Evolutionary conservation across 2,888 invertebrate species (phyloP).

Genomic region (Lepeophtheirus nordmannii): DNA sequence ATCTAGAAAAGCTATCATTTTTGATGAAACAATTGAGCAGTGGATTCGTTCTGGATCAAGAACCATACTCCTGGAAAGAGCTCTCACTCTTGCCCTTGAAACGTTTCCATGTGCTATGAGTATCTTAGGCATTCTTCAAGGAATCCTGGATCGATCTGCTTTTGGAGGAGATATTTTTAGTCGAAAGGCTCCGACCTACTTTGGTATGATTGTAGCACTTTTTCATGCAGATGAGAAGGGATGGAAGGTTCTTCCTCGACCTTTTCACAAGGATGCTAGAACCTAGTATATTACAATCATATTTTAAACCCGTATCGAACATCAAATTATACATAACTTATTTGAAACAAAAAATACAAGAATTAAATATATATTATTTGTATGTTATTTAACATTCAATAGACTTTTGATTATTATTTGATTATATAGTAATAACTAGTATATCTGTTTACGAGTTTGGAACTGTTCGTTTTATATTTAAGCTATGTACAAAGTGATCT

Average conservation of each 20-base stretch:
- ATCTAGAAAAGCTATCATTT: constrained; percentile 18
- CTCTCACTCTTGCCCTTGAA: constrained; percentile 17
- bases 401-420: too few relatives aligned
- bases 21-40: constrained; percentile 23
- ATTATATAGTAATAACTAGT: too few relatives aligned
- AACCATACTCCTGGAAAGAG: constrained; percentile 16
- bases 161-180: constrained; percentile 22
- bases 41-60: constrained; percentile 23
- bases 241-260: constrained; percentile 19
- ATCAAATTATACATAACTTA: too few relatives aligned
- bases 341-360: too few relatives aligned
- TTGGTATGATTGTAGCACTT: constrained; percentile 19
- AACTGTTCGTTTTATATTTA: too few relatives aligned
- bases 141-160: constrained; percentile 13
- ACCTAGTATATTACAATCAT: background rate
- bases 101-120: constrained; percentile 23
- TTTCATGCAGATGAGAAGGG: constrained; percentile 23
- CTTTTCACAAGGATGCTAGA: constrained; percentile 1
- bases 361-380: too few relatives aligned
- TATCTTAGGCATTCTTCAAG: constrained; percentile 13
- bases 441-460: too few relatives aligned
- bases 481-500: too few relatives aligned
- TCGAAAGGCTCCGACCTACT: constrained; percentile 17
- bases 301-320: too few relatives aligned
- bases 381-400: too few relatives aligned